Base-by-base conservation (phyloP, 2,113 vertebrate species). In the Hyaena hyaena region DNA sequence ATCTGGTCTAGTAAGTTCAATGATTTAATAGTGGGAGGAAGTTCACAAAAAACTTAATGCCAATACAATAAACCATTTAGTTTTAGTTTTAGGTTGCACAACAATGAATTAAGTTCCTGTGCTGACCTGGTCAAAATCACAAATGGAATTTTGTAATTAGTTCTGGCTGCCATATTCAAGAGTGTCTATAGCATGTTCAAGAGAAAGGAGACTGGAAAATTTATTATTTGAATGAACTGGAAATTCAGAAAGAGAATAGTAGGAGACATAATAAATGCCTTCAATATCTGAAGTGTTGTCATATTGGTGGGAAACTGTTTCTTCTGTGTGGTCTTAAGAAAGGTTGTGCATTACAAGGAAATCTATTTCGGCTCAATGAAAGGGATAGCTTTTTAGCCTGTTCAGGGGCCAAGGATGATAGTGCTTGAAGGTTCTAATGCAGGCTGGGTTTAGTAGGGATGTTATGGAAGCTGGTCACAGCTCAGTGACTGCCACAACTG, bases 351-450 rank as follows among this genome's bases (percentile, higher is more conserved):
- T 80, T 23, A 80, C 15, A 81, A 74, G 77, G 69, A 84, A 48
- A 82, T 69, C 35, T 82, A 53, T 68, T 91, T 77, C 68, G 58
- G 43, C 17, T 82, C 58, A 88, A 45, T 23, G 10, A 83, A 35
- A 71, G 28, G 58, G 24, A 81, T 65, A 63, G 0, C 21, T 31
- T 55, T 79, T 39, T 24, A 31, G 68, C 16, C 12, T 81, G 35
- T 17, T 0, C 0, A 43, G 39, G 33, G 58, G 50, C 48, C 65
- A 0, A 1, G 65, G 31, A 23, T 10, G 63, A 69, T 21, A 21
- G 88, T 15, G 3, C 53, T 31, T 19, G 53, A 66, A 45, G 77
- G 28, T 35, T 53, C 68, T 7, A 23, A 10, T 19, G 35, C n/a
- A 84, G 88, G 39, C 8, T 66, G 19, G 35, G 45, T 7, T 21